Evolutionary conservation across 2,797 vertebrate species (phyloP).

Genomic region (Pantherophis vulpinus): DNA sequence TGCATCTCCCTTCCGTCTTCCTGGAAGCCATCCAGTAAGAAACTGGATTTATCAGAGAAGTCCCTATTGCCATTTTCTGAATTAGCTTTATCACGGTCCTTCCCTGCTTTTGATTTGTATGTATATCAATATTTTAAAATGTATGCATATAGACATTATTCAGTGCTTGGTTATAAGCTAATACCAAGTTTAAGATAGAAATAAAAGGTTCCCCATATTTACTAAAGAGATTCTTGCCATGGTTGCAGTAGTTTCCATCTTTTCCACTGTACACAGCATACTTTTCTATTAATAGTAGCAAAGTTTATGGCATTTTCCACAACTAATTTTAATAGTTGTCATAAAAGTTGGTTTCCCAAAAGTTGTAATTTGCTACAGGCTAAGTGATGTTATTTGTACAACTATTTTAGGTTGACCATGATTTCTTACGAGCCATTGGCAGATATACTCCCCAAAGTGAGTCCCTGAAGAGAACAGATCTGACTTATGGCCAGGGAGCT

Average conservation of each 20-base stretch:
- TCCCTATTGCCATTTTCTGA: background rate
- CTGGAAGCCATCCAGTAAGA: background rate
- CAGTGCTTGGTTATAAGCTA: background rate
- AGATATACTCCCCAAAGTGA: constrained; percentile 42
- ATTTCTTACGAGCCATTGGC: constrained; percentile 43
- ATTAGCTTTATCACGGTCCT: background rate
- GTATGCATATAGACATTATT: background rate
- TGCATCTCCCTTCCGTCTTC: background rate
- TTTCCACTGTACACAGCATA: constrained; percentile 8
- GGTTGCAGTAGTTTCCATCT: background rate
- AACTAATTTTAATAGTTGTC: constrained; percentile 48
- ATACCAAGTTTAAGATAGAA: background rate
- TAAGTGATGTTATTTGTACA: constrained; percentile 44
- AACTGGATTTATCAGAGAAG: background rate
- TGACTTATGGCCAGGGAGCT: constrained; percentile 20
- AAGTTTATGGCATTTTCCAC: constrained; percentile 40
- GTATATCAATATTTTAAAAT: background rate
- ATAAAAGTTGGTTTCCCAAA: constrained; percentile 52
- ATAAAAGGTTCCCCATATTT: background rate
- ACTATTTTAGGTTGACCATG: constrained; percentile 54
- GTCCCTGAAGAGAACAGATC: constrained; percentile 4
- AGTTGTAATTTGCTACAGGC: constrained; percentile 47
- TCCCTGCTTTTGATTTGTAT: background rate
- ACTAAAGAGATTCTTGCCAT: background rate
- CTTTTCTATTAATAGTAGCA: constrained; percentile 26